These are phyloP conservation scores for Apodemus speciosus DNA, from an alignment of 2,113 vertebrate species.

Conservation along the genomic window DNA sequence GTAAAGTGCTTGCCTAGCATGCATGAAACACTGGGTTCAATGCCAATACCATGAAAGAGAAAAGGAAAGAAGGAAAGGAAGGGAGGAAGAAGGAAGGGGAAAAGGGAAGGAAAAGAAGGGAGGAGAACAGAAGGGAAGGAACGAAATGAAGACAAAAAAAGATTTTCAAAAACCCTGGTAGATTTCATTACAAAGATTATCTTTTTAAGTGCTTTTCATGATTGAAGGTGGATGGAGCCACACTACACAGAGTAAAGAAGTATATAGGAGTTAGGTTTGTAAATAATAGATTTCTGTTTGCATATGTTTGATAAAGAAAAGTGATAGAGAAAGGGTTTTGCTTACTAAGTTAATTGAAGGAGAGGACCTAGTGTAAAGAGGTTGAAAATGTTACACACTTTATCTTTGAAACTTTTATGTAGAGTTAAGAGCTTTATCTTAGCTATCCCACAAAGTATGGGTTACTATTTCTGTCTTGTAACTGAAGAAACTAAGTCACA, in stretches of 20 bases:
- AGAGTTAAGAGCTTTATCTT: conserved; percentile 1
- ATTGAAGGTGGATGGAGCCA: not conserved
- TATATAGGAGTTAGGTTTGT: not conserved
- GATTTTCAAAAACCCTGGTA: not conserved
- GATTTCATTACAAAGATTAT: not conserved
- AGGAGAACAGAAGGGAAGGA: not conserved
- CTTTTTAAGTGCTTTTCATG: not conserved
- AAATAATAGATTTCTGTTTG: not conserved
- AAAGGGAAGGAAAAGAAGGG: not conserved
- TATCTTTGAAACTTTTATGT: conserved; percentile 5
- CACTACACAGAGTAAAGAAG: not conserved
- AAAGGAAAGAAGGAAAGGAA: not conserved
- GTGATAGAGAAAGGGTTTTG: not conserved
- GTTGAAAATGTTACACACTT: conserved; percentile 29
- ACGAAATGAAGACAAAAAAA: conserved; percentile 12
- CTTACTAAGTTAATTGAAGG: conserved; percentile 29
- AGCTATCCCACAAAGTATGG: not conserved
- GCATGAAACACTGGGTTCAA: not conserved
- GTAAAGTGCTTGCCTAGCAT: not conserved
- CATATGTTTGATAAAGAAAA: conserved; percentile 15
- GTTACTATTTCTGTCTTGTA: conserved; percentile 20
- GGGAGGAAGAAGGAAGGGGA: not conserved
- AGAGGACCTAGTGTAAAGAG: not conserved
- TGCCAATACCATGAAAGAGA: not conserved
- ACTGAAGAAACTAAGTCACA: conserved; percentile 30